A percentile compares a stretch with the other conserved stretches of the same genome.
These are phyloP conservation scores for Melieria crassipennis DNA, from an alignment of 2,888 invertebrate species.

Conservation along the genomic window DNA sequence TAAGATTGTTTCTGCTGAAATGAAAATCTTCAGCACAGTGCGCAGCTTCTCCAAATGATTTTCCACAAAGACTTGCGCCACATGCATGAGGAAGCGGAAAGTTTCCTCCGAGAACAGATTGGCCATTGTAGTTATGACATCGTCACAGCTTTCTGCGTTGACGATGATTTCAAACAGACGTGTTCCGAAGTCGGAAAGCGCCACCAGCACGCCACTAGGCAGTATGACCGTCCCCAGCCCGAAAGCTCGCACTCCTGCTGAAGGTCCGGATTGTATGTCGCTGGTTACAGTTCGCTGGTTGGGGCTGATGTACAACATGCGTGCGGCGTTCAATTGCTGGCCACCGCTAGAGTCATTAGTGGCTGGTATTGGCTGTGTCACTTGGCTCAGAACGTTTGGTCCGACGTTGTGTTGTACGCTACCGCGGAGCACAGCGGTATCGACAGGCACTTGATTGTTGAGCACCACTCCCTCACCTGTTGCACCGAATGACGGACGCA, in stretches of 20 bases:
- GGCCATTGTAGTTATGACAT: slow-evolving; percentile 43
- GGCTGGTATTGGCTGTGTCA: slow-evolving; percentile 51
- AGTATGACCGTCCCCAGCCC: slow-evolving; percentile 33
- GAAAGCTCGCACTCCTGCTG: neutral
- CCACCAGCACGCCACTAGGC: slow-evolving; percentile 26
- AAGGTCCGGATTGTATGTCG: slow-evolving; percentile 15
- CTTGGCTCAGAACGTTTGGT: slow-evolving; percentile 50
- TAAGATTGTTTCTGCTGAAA: slow-evolving; percentile 51
- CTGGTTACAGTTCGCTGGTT: slow-evolving; percentile 47
- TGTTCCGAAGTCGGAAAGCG: slow-evolving; percentile 32
- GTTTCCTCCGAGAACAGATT: slow-evolving; percentile 22
- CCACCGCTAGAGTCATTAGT: slow-evolving; percentile 14
- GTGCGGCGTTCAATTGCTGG: neutral
- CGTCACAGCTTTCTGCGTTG: slow-evolving; percentile 46
- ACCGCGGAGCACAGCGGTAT: slow-evolving; percentile 50
- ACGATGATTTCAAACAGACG: slow-evolving; percentile 42
- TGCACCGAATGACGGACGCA: slow-evolving; percentile 53
- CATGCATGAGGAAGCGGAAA: slow-evolving; percentile 42
- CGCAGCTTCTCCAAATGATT: neutral
- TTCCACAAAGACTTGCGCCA: slow-evolving; percentile 46
- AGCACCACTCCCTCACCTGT: slow-evolving; percentile 52
- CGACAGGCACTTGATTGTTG: slow-evolving; percentile 55
- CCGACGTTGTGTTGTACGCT: slow-evolving; percentile 57
- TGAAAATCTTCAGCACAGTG: slow-evolving; percentile 32
- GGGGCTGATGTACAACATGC: neutral